Evolutionary conservation across 2,797 vertebrate species (phyloP).

Genomic region (Sebastes itinus): DNA sequence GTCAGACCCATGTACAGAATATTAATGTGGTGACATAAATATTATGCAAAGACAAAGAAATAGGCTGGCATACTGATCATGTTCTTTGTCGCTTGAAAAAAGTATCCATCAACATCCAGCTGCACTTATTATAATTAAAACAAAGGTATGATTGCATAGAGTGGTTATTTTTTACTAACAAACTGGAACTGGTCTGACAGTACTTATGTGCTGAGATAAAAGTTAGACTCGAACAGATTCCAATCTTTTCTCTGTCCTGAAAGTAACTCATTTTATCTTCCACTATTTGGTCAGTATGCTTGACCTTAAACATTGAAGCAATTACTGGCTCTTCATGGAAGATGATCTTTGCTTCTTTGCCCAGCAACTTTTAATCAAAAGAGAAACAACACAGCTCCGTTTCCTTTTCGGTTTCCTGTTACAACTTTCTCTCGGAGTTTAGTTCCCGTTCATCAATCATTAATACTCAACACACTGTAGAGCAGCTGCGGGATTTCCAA

Average conservation of each 20-base stretch:
- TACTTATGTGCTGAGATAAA: background rate
- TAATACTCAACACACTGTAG: background rate
- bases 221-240: background rate
- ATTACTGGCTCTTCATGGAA: slow-evolving; percentile 1
- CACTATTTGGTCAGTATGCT: background rate
- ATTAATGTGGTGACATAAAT: background rate
- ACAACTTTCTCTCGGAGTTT: background rate
- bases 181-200: background rate
- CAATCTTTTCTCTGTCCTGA: background rate
- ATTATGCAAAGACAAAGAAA: background rate
- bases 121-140: slow-evolving; percentile 12
- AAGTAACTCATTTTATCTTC: background rate
- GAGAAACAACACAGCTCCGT: background rate
- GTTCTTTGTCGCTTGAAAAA: background rate
- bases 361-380: background rate
- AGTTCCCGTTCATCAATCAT: background rate
- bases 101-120: background rate
- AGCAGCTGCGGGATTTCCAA: background rate
- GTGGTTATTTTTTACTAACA: background rate
- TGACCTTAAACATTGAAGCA: background rate
- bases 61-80: background rate
- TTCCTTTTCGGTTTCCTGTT: background rate
- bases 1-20: background rate
- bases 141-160: slow-evolving; percentile 1
- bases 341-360: background rate